Evolutionary conservation across 2,113 vertebrate species (phyloP).

Genomic region (Dasyprocta punctata): DNA sequence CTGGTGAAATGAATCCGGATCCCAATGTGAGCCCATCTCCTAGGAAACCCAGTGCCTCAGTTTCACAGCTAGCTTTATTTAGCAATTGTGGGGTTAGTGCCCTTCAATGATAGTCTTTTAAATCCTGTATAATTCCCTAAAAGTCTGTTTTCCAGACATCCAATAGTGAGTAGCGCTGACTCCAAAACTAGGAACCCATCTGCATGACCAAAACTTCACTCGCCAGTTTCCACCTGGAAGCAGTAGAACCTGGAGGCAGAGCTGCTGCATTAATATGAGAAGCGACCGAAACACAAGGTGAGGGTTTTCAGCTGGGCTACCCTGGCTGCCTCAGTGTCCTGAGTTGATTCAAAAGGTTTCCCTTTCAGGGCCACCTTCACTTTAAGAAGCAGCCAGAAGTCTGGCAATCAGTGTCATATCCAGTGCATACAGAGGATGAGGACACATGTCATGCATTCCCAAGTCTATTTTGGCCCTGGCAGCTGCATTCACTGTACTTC

Average conservation of each 20-base stretch:
- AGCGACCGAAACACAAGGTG: background rate
- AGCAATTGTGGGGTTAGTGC: background rate
- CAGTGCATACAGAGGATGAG: fast-evolving
- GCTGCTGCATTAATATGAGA: background rate
- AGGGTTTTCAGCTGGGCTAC: background rate
- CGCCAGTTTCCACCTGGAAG: too few relatives aligned
- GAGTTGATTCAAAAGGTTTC: background rate
- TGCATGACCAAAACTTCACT: fast-evolving
- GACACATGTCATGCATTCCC: background rate
- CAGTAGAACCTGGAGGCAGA: background rate
- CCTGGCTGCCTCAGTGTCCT: background rate
- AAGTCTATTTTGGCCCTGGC: background rate
- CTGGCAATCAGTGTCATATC: background rate
- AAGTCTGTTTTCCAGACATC: background rate
- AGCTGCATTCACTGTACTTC: background rate
- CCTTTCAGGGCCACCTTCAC: background rate
- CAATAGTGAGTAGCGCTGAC: background rate
- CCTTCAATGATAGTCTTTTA: background rate
- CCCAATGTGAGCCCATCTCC: background rate
- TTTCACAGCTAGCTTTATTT: background rate
- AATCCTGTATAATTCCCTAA: background rate
- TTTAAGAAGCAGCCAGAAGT: background rate
- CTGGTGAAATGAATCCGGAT: background rate
- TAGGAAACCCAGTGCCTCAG: background rate
- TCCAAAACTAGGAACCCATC: background rate